Base-by-base conservation (phyloP, 1,140 invertebrate genomes). In the Monomorium pharaonis region DNA sequence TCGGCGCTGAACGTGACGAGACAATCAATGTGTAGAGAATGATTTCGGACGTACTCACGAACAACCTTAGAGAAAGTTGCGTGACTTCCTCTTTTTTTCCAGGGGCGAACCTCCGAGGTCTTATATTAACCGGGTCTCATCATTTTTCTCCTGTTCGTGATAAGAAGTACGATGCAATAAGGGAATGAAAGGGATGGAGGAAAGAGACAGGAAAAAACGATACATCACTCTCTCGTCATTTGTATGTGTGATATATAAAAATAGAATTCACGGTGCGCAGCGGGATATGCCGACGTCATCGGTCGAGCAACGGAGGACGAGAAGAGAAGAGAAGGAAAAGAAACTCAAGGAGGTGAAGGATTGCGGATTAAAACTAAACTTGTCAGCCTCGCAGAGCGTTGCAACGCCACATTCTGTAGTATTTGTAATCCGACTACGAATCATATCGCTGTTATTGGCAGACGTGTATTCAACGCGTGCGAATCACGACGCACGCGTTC, bases 241-340 rank as follows among this genome's bases (percentile, higher is more conserved):
- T 83, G 16, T n/a, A 49, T 63, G 33, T 85, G 51, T 65, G 58
- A 63, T 49, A 89, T 75, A 88, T 89, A 89, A 89, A 77, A 89
- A 86, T 83, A 83, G 67, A 83, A 83, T 60, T 5, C 78, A 74
- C 78, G 67, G 78, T 83, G 67, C 51, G 67, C 78, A 56, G 16
- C 18, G 78, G 49, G 70, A 54, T 60, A 58, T 33, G 30, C 7
- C 54, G 37, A 72, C 33, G 49, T 58, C 78, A 33, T 81, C 65
- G 37, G 21, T 80, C 44, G 65, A 72, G 51, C 33, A 72, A 58
- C 30, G 6, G 24, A 27, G 12, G 9, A 37, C 3, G 63, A 33
- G 63, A 69, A 9, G 30, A 47, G 10, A 18, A 6, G 3, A 33
- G 37, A 1, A 21, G 27, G 30, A n/a, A 21, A 18, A 1, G 16